These are phyloP conservation scores for Penaeus japonicus DNA, from an alignment of 1,140 invertebrate genomes.

Conservation along the genomic window DNA sequence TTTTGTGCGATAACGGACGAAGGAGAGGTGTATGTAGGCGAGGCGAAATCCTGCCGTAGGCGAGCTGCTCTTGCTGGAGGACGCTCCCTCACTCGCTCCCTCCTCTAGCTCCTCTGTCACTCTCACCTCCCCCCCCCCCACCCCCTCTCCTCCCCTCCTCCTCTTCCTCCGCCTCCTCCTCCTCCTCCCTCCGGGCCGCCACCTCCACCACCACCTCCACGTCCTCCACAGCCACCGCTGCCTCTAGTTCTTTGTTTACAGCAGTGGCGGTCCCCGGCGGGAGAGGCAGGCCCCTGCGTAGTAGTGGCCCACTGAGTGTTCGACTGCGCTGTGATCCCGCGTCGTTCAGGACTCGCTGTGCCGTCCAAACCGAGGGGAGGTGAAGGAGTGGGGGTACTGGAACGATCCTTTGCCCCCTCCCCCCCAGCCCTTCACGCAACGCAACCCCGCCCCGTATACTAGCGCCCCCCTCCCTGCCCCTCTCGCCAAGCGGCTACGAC, in stretches of 20 bases:
- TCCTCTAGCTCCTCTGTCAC: neutral
- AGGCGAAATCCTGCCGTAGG: too few species aligned
- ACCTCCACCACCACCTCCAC: neutral
- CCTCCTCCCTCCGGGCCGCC: neutral
- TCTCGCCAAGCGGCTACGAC: too few species aligned
- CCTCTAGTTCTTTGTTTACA: constrained; percentile 40
- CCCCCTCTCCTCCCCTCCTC: neutral
- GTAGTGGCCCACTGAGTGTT: neutral
- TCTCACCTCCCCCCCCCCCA: neutral
- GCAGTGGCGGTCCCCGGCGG: constrained; percentile 18
- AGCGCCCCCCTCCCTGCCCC: too few species aligned
- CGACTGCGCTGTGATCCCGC: neutral
- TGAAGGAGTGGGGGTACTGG: too few species aligned
- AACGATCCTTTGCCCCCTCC: too few species aligned
- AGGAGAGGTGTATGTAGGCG: too few species aligned
- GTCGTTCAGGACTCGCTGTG: neutral
- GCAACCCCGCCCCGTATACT: too few species aligned
- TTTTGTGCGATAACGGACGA: too few species aligned
- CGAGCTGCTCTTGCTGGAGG: too few species aligned
- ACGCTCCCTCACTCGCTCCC: neutral
- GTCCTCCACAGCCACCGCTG: neutral
- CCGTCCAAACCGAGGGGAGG: neutral
- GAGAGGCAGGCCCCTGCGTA: constrained; percentile 28
- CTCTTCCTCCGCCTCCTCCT: neutral
- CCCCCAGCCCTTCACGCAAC: too few species aligned